Conservation (phyloP, 2,113 vertebrate genomes). For the Psettodes erumei region DNA sequence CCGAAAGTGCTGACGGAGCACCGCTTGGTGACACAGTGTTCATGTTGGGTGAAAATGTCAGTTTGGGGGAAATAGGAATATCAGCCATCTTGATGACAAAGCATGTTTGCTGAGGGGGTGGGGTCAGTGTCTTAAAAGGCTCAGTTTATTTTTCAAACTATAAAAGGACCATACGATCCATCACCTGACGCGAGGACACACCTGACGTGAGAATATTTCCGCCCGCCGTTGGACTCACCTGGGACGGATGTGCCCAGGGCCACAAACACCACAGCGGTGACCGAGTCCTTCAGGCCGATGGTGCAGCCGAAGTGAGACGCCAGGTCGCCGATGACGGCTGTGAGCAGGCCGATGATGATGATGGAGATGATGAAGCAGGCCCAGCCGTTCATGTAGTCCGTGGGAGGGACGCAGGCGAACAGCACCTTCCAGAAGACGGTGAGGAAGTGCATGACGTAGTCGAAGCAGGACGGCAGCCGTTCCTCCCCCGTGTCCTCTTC, state of each 20-base stretch:
- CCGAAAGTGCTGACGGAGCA: conserved; percentile 45
- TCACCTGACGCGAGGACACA: too few relatives aligned
- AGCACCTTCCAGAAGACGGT: conserved; percentile 99
- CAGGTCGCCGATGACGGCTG: conserved; percentile 94
- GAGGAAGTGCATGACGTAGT: conserved; percentile 99
- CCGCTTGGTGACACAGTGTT: conserved; percentile 34
- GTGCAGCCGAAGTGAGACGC: conserved; percentile 99
- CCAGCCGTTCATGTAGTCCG: conserved; percentile 96
- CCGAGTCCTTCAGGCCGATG: conserved; percentile 98
- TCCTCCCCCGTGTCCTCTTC: conserved; percentile 96
- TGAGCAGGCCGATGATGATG: conserved; percentile 94
- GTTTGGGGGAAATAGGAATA: conserved; percentile 40
- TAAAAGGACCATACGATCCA: conserved; percentile 9
- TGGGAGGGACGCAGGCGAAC: conserved; percentile 97
- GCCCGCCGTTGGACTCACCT: conserved; percentile 80
- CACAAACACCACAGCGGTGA: conserved; percentile 96
- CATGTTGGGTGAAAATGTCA: conserved; percentile 45
- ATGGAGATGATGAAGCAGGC: conserved; percentile 95
- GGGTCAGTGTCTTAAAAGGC: too few relatives aligned
- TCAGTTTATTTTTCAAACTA: background rate
- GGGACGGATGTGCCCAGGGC: conserved; percentile 97
- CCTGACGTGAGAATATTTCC: background rate
- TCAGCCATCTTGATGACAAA: conserved; percentile 45
- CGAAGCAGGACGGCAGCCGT: conserved; percentile 95
- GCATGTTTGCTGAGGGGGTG: conserved; percentile 17